phyloP scores from a whole-genome alignment of 2,113 vertebrate species.

The Trematocara nigrifrons region DNA sequence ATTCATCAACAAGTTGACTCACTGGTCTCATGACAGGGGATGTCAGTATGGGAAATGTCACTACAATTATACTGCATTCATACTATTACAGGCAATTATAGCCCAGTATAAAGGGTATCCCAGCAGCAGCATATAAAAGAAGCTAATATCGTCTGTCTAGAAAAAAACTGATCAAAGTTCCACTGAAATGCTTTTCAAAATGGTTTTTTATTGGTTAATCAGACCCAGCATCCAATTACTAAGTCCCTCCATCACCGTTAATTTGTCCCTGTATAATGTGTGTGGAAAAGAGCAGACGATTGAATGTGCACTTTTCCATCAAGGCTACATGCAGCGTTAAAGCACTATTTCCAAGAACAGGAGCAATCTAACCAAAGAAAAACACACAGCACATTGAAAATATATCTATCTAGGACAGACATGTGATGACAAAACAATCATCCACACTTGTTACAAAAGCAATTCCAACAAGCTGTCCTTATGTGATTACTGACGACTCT shows the following conservation, averaged over 20 bases:
- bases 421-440: neutral
- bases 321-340: neutral
- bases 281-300: neutral
- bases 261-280: conserved; percentile 14
- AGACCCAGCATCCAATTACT: conserved; percentile 21
- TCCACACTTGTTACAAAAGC: neutral
- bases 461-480: neutral
- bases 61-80: conserved; percentile 40
- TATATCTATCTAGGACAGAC: neutral
- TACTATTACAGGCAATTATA: conserved; percentile 35
- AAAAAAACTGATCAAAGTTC: conserved; percentile 35
- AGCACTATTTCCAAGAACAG: neutral
- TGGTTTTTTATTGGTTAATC: conserved; percentile 17
- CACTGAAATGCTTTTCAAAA: neutral
- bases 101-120: conserved; percentile 20
- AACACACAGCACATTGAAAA: neutral
- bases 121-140: neutral
- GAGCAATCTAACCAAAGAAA: neutral
- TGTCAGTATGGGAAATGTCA: conserved; percentile 38
- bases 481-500: conserved; percentile 50
- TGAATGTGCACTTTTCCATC: neutral
- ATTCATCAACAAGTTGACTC: conserved; percentile 32
- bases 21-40: neutral
- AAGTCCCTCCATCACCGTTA: neutral
- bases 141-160: conserved; percentile 1